Percentiles rank a stretch among this genome's conserved stretches.
These are phyloP conservation scores for Drosophila elegans DNA, from an alignment of 1,140 invertebrate genomes.

Conservation along the genomic window DNA sequence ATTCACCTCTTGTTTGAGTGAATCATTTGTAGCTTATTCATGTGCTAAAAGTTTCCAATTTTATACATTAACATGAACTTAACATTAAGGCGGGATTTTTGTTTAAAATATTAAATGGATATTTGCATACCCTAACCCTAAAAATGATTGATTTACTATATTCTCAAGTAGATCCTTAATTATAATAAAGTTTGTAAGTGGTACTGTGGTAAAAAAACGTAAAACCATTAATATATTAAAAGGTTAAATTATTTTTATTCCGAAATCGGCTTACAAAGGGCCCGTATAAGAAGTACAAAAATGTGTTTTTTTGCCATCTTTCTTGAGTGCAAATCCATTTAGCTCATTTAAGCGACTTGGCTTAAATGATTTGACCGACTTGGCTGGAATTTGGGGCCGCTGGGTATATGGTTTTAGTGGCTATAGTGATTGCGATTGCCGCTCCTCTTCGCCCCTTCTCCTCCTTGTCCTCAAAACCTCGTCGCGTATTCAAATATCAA, in stretches of 20 bases:
- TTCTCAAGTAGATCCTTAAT: too few relatives aligned
- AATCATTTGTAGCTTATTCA: slow-evolving; percentile 14
- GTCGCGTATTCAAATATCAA: slow-evolving; percentile 54
- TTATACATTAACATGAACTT: slow-evolving; percentile 9
- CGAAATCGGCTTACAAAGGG: not conserved
- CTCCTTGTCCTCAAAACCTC: slow-evolving; percentile 1
- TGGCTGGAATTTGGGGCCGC: slow-evolving; percentile 19
- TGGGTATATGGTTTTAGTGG: slow-evolving; percentile 31
- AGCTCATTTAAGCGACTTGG: slow-evolving; percentile 27
- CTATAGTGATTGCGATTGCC: slow-evolving; percentile 13
- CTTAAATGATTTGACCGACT: slow-evolving; percentile 46
- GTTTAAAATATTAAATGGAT: not conserved
- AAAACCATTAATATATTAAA: not conserved
- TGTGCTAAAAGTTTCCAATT: not conserved
- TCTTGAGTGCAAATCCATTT: slow-evolving; percentile 35
- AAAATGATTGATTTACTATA: too few relatives aligned
- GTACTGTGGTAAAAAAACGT: not conserved
- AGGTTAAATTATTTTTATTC: not conserved
- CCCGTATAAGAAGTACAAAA: not conserved
- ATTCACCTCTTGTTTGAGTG: not conserved
- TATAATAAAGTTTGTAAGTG: too few relatives aligned
- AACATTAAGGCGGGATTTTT: not conserved
- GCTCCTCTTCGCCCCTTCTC: not conserved
- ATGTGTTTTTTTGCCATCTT: slow-evolving; percentile 22
- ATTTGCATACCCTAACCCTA: not conserved